phyloP scores from a whole-genome alignment of 2,113 vertebrate genomes.

The Cercocebus atys region DNA sequence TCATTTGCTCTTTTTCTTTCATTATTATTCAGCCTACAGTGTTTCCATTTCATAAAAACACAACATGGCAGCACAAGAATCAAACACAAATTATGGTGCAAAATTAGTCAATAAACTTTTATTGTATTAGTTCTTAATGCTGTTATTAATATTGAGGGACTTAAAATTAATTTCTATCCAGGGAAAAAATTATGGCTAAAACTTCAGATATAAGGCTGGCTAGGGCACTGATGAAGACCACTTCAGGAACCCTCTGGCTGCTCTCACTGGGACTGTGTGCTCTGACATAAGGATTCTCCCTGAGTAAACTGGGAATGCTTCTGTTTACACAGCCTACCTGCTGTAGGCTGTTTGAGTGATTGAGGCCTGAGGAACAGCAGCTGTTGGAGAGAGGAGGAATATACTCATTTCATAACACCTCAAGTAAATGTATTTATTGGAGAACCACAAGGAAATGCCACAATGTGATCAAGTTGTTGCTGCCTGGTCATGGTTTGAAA shows the following conservation, averaged over 20 bases:
- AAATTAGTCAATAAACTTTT: conserved; percentile 83
- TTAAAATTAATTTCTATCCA: conserved; percentile 73
- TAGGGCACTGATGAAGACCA: background rate
- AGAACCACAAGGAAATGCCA: background rate
- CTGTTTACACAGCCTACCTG: background rate
- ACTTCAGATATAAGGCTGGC: background rate
- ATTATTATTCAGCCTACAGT: conserved; percentile 2
- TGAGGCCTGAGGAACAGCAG: background rate
- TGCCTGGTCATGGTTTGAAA: background rate
- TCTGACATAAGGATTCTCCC: background rate
- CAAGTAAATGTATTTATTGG: background rate
- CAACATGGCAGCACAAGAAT: conserved; percentile 60
- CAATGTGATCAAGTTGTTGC: rapidly evolving
- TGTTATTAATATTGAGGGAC: conserved; percentile 78
- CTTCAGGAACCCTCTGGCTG: background rate
- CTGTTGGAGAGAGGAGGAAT: rapidly evolving
- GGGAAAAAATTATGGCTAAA: conserved; percentile 73
- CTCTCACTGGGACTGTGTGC: background rate
- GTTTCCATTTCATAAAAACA: conserved; percentile 76
- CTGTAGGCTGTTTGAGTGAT: background rate
- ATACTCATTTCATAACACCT: background rate
- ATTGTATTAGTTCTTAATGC: conserved; percentile 67
- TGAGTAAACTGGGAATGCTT: background rate
- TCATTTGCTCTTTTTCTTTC: conserved; percentile 35
- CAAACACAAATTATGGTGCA: conserved; percentile 67